These are phyloP conservation scores for Callocephalon fimbriatum DNA, from an alignment of 2,113 vertebrate genomes.

Conservation along the genomic window DNA sequence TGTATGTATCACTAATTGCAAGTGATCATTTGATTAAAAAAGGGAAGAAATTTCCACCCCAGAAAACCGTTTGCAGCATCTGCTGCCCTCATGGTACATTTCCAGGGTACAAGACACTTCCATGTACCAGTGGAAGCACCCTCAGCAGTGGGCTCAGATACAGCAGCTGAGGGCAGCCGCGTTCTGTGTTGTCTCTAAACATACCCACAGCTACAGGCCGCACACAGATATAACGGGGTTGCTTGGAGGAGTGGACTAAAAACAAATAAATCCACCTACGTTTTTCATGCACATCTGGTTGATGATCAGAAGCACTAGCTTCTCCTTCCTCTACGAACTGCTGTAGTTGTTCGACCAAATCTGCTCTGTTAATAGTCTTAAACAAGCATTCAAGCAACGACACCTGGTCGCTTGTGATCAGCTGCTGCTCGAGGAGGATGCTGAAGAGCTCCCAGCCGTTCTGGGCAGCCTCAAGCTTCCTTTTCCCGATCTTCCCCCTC, in stretches of 20 bases:
- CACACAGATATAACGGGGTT: rapidly evolving
- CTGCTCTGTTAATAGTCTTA: neutral
- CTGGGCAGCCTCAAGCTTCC: constrained; percentile 13
- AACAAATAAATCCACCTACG: constrained; percentile 55
- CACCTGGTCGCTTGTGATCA: neutral
- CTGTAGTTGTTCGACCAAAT: constrained; percentile 37
- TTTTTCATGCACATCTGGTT: constrained; percentile 53
- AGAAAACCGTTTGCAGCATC: neutral
- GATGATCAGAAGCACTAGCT: rapidly evolving
- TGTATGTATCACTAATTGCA: neutral
- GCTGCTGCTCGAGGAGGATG: constrained; percentile 63
- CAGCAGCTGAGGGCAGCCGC: neutral
- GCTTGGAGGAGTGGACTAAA: rapidly evolving
- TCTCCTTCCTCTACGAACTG: neutral
- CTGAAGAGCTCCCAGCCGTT: constrained; percentile 65
- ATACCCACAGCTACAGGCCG: rapidly evolving
- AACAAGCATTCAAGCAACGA: neutral
- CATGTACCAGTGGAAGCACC: rapidly evolving
- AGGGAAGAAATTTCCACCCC: rapidly evolving
- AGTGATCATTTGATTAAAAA: neutral
- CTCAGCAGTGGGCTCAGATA: neutral
- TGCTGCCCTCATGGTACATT: rapidly evolving
- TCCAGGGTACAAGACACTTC: neutral
- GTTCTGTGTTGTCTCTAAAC: neutral
- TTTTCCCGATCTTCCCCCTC: constrained; percentile 24